phyloP scores from a whole-genome alignment of 2,113 vertebrate genomes.

The Sclerurus mexicanus region DNA sequence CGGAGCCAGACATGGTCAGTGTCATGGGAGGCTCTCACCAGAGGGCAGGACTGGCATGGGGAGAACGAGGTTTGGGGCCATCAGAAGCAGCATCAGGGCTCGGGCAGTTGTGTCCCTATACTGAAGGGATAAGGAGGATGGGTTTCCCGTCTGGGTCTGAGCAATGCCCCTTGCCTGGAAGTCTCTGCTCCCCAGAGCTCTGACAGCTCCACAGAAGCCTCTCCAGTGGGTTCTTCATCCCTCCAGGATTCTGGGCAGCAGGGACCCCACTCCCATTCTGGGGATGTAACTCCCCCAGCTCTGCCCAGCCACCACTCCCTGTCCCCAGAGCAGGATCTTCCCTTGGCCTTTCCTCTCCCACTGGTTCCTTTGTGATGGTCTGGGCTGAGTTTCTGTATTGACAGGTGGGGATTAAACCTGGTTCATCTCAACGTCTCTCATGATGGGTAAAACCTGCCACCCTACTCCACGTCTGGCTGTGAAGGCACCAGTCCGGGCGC shows the following conservation, averaged over 20 bases:
- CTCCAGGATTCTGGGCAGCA: not conserved
- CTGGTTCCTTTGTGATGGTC: too few relatives aligned
- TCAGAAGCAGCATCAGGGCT: not conserved
- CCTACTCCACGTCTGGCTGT: not conserved
- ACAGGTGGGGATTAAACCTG: not conserved
- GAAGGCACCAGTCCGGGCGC: not conserved
- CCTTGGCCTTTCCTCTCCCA: not conserved
- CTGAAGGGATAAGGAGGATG: not conserved
- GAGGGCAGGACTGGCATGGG: accelerated
- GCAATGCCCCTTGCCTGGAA: not conserved
- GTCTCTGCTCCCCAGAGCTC: not conserved
- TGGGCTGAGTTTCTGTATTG: not conserved
- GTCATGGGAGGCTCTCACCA: accelerated
- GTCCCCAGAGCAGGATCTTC: not conserved
- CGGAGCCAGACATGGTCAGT: not conserved
- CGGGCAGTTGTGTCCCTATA: not conserved
- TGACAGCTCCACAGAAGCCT: not conserved
- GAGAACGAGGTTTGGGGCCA: not conserved
- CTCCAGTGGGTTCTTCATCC: not conserved
- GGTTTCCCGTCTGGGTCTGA: not conserved
- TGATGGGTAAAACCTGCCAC: too few relatives aligned
- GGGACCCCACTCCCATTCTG: not conserved
- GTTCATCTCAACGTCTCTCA: not conserved
- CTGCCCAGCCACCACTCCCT: not conserved
- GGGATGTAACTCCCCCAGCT: not conserved